Conservation (phyloP, 2,797 vertebrate genomes). For the Peromyscus melanophrys region DNA sequence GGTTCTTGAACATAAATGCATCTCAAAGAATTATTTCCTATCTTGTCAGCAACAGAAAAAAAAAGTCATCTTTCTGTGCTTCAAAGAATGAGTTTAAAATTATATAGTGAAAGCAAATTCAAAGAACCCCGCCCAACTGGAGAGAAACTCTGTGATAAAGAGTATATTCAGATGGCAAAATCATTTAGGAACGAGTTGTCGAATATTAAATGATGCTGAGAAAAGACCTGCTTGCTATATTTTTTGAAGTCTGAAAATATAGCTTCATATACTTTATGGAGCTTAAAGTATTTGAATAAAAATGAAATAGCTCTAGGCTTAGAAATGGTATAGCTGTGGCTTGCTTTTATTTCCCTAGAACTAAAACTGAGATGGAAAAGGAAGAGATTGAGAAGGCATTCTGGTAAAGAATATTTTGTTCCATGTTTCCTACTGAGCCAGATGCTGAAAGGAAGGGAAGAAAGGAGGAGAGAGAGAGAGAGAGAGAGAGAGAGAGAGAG, state of each 20-base stretch:
- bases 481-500: not conserved
- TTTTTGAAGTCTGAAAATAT: slow-evolving; percentile 74
- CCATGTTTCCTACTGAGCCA: not conserved
- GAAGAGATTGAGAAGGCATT: not conserved
- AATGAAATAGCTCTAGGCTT: slow-evolving; percentile 63
- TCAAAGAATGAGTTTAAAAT: slow-evolving; percentile 71
- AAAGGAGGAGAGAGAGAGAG: too few species aligned
- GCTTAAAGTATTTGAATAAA: slow-evolving; percentile 78
- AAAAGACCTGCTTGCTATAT: slow-evolving; percentile 65
- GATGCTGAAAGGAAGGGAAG: slow-evolving; percentile 37
- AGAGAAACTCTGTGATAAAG: slow-evolving; percentile 39
- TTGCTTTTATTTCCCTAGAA: slow-evolving; percentile 58
- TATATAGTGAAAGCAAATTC: slow-evolving; percentile 66
- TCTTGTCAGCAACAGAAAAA: slow-evolving; percentile 71
- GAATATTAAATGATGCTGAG: slow-evolving; percentile 67
- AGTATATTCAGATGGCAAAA: slow-evolving; percentile 69
- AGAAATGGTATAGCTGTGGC: not conserved
- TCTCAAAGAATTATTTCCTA: slow-evolving; percentile 72
- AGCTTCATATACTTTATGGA: slow-evolving; percentile 71
- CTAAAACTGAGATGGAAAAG: not conserved
- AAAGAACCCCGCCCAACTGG: slow-evolving; percentile 3
- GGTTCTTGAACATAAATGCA: slow-evolving; percentile 60
- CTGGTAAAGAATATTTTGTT: not conserved
- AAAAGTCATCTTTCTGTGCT: slow-evolving; percentile 60
- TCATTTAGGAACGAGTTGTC: slow-evolving; percentile 68